Percentiles rank a stretch among this genome's conserved stretches.
phyloP scores from a whole-genome alignment of 2,888 invertebrate species.

The Chaetoderma sp. region DNA sequence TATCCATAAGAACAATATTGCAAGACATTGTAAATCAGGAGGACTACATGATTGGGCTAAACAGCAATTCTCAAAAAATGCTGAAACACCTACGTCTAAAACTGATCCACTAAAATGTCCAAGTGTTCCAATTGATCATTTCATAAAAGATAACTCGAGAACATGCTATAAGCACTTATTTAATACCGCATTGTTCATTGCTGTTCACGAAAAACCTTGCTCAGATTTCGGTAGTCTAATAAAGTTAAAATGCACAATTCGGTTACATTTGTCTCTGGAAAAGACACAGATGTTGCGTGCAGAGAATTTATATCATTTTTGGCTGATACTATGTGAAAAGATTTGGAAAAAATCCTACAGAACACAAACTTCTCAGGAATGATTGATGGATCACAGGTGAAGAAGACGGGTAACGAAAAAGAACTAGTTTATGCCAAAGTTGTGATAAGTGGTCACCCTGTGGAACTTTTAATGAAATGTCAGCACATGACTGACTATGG shows the following conservation, averaged over 20 bases:
- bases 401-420: constrained; percentile 10
- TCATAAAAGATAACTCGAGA: background rate
- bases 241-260: background rate
- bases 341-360: background rate
- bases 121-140: background rate
- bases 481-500: constrained; percentile 9
- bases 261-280: constrained; percentile 7
- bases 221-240: background rate
- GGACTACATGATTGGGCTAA: constrained; percentile 1
- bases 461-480: constrained; percentile 4
- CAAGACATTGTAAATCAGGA: background rate
- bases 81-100: background rate
- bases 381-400: constrained; percentile 11
- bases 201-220: background rate
- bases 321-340: background rate
- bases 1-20: background rate
- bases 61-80: background rate
- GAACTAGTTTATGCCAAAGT: constrained; percentile 12
- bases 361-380: background rate
- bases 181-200: background rate
- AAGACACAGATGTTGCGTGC: constrained; percentile 4
- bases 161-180: background rate
- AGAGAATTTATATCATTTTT: constrained; percentile 8
- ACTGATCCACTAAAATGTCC: too few species aligned
- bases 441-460: background rate